Percentiles rank a stretch among this genome's conserved stretches.
Conservation (phyloP, 2,113 vertebrate species). For the Rhynchopsitta pachyrhyncha region DNA sequence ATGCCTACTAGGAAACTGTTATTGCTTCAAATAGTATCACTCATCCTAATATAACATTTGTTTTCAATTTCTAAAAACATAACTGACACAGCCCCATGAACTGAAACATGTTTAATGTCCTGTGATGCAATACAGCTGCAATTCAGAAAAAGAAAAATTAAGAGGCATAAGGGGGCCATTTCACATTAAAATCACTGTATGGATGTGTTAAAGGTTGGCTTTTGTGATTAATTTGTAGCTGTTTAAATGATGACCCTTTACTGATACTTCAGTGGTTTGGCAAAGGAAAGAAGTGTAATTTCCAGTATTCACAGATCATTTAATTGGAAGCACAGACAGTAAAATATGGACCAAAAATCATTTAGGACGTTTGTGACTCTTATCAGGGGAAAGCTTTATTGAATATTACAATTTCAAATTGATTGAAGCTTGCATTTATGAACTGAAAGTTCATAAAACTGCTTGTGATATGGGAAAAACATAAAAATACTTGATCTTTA, state of each 20-base stretch:
- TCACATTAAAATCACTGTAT: conserved; percentile 72
- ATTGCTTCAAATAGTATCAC: conserved; percentile 67
- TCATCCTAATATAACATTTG: conserved; percentile 78
- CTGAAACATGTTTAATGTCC: conserved; percentile 83
- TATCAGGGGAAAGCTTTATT: conserved; percentile 50
- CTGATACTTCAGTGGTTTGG: conserved; percentile 64
- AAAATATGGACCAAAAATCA: conserved; percentile 59
- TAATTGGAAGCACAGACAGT: conserved; percentile 62
- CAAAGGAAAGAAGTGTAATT: conserved; percentile 52
- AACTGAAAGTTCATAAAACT: conserved; percentile 32
- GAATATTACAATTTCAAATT: conserved; percentile 46
- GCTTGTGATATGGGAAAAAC: neutral
- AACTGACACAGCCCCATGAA: conserved; percentile 73
- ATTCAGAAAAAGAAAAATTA: conserved; percentile 76
- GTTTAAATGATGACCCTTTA: conserved; percentile 66
- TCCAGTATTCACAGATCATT: conserved; percentile 67
- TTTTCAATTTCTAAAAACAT: conserved; percentile 83
- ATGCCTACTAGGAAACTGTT: conserved; percentile 74
- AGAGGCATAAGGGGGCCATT: conserved; percentile 76
- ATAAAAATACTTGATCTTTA: conserved; percentile 35
- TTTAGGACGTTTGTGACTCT: conserved; percentile 32
- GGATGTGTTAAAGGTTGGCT: conserved; percentile 73
- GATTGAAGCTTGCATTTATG: conserved; percentile 51
- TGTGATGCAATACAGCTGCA: conserved; percentile 73
- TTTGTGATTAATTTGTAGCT: conserved; percentile 74